phyloP scores from a whole-genome alignment of 64 coral and sea anemone genomes.

The Montipora capricornis region DNA sequence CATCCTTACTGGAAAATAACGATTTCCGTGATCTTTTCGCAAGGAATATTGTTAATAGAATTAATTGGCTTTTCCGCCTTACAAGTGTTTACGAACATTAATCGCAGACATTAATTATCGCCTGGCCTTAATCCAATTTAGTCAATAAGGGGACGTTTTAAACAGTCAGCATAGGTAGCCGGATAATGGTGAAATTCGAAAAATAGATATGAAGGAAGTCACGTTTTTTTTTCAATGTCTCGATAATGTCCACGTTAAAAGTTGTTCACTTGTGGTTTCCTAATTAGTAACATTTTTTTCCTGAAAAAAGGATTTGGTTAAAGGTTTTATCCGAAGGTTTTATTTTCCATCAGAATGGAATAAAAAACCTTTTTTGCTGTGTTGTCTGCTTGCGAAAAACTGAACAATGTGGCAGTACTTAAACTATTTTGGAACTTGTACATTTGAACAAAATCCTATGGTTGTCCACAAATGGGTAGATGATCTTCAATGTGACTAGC shows the following conservation, averaged over 20 bases:
- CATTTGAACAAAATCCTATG: too few species aligned
- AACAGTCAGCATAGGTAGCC: background rate
- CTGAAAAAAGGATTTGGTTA: too few species aligned
- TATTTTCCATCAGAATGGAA: too few species aligned
- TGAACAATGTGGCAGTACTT: too few species aligned
- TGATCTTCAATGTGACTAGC: too few species aligned
- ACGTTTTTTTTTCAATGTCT: background rate
- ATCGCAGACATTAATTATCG: background rate
- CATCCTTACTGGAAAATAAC: background rate
- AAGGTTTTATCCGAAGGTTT: too few species aligned
- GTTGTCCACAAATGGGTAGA: too few species aligned
- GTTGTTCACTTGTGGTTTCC: background rate
- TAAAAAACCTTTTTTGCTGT: too few species aligned
- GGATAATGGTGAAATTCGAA: background rate
- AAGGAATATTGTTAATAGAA: background rate
- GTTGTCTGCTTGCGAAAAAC: too few species aligned
- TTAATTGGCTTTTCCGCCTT: background rate
- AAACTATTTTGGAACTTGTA: too few species aligned
- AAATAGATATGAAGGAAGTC: background rate
- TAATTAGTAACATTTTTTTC: too few species aligned
- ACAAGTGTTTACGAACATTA: background rate
- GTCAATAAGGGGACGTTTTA: background rate
- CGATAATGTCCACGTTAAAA: too few species aligned
- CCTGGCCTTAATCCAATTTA: background rate
- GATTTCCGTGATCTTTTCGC: background rate